Base-by-base conservation (phyloP, 2,113 vertebrate species). In the Chaetops frenatus region DNA sequence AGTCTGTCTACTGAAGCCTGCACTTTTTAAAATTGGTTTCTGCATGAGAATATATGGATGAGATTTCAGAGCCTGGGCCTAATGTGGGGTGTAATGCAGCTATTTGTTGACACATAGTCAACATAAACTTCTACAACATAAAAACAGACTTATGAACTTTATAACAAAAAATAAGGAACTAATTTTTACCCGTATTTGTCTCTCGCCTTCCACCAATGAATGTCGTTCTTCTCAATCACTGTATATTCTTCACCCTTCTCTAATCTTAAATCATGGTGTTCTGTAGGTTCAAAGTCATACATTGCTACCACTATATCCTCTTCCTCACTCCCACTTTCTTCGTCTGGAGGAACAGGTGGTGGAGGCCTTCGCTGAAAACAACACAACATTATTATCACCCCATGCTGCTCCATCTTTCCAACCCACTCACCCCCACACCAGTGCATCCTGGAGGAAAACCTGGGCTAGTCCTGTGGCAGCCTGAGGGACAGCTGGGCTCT, bases 191-290 rank as follows among this genome's bases (percentile, higher is more conserved):
- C 98, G 0, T 98, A 97, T 95, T 98, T 98, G 97, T 99, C 98
- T 94, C 98, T 98, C 0, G 99, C 99, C 92, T 96, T 98, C 98
- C 98, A 99, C 99, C 99, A 99, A 91, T 99, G 98, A 83, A 98
- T 60, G 40, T 99, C 99, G 1, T 98, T 98, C 92, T 98, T 99
- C 69, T 99, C 98, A 53, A 99, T n/a, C 65, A 99, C 97, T 25
- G 98, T 95, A 67, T 99, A 99, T 95, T 99, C 99, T 86, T 97
- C 97, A 15, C 99, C 99, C 88, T 97, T 98, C 62, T 98, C 97
- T 91, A 99, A 94, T 29, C 96, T 96, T 87, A 99, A 98, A 92
- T 99, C 99, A 38, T 99, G 99, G 15, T 97, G 72, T 85, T 99
- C 99, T 19, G 97, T 95, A 3, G 98, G 98, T 7, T 98, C 95